Evolutionary conservation across 2,113 vertebrate species (phyloP).

Genomic region (Ceratotherium simum): DNA sequence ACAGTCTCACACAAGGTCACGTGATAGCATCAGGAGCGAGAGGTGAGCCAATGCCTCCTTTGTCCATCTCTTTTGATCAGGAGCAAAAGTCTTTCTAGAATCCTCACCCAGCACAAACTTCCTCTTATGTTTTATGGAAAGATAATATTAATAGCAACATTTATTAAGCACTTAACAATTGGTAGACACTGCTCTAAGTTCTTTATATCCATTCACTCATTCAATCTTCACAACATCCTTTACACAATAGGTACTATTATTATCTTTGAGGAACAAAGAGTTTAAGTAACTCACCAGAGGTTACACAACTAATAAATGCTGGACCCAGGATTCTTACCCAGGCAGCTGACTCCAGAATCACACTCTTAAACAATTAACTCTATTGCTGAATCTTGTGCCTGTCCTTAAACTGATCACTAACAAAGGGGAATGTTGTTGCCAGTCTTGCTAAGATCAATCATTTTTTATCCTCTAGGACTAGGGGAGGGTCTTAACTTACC

Average conservation of each 20-base stretch:
- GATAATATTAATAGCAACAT: not conserved
- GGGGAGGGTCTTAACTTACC: not conserved
- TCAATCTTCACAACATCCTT: not conserved
- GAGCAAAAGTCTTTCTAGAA: not conserved
- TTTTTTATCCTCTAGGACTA: not conserved
- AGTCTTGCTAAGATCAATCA: not conserved
- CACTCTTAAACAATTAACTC: not conserved
- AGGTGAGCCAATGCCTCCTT: not conserved
- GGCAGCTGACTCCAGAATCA: not conserved
- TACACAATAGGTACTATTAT: not conserved
- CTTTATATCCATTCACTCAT: not conserved
- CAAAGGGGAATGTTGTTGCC: not conserved
- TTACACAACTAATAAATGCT: not conserved
- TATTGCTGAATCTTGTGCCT: not conserved
- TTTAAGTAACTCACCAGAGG: not conserved
- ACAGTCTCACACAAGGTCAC: not conserved
- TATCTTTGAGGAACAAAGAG: not conserved
- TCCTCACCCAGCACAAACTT: not conserved
- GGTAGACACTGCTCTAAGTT: not conserved
- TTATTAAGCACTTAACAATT: not conserved
- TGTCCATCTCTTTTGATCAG: not conserved
- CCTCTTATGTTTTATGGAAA: not conserved
- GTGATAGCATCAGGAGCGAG: not conserved
- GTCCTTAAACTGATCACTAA: not conserved
- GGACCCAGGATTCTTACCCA: not conserved